Conservation (phyloP, 2,113 vertebrate genomes). For the Nothoprocta pentlandii region DNA sequence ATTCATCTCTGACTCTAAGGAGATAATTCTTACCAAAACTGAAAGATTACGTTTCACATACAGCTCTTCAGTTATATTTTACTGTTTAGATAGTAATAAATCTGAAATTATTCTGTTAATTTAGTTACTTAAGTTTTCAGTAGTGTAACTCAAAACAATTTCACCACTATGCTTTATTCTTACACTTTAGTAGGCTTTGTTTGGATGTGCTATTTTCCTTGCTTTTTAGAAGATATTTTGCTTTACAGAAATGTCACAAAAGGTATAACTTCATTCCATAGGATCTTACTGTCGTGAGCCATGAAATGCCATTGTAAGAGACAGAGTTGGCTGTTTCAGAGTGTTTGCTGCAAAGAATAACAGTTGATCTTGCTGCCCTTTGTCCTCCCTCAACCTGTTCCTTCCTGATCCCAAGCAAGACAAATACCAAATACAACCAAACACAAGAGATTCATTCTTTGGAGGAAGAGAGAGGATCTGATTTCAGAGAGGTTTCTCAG, state of each 20-base stretch:
- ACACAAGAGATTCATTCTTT: conserved; percentile 11
- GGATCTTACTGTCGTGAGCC: neutral
- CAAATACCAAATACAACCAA: neutral
- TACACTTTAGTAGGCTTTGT: neutral
- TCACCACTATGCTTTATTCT: neutral
- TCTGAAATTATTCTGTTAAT: neutral
- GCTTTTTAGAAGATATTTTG: neutral
- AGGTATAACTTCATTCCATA: neutral
- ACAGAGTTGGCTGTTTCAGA: neutral
- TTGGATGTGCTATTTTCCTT: neutral
- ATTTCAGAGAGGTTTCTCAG: conserved; percentile 21
- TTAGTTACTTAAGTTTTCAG: neutral
- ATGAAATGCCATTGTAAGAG: neutral
- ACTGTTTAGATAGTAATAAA: neutral
- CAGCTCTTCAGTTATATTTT: neutral
- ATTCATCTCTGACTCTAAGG: neutral
- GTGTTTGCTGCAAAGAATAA: neutral
- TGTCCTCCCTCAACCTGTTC: conserved; percentile 15
- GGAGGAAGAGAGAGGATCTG: neutral
- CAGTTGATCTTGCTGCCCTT: neutral
- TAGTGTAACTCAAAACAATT: neutral
- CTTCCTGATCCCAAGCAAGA: neutral
- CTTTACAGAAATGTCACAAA: neutral
- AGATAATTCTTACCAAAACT: neutral
- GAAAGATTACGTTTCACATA: neutral